phyloP scores from a whole-genome alignment of 2,113 vertebrate genomes.

The Mormoops blainvillei region DNA sequence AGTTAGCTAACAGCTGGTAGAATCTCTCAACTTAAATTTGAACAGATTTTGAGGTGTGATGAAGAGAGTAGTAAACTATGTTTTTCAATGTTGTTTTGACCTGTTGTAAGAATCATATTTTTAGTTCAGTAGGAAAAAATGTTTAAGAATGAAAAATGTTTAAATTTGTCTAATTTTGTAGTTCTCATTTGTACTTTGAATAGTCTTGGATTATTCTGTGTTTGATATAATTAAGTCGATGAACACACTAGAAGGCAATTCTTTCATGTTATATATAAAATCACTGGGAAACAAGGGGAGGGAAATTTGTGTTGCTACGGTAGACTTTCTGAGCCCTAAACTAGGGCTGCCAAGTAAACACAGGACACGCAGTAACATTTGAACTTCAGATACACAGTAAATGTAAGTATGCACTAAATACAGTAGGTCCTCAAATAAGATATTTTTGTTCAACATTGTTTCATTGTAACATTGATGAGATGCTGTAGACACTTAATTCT shows the following conservation, averaged over 20 bases:
- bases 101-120: not conserved
- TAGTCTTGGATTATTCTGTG: not conserved
- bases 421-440: not conserved
- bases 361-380: not conserved
- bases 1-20: not conserved
- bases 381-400: not conserved
- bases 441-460: not conserved
- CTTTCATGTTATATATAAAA: not conserved
- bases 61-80: not conserved
- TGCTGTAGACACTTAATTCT: not conserved
- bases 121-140: not conserved
- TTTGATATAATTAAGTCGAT: slow-evolving; percentile 7
- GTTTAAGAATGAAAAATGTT: not conserved
- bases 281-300: not conserved
- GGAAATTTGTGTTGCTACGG: not conserved
- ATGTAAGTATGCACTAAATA: not conserved
- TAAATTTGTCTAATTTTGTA: not conserved
- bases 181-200: not conserved
- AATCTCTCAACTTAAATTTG: not conserved
- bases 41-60: not conserved
- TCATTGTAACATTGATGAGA: not conserved
- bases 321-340: not conserved
- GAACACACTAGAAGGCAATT: not conserved
- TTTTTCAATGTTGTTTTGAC: slow-evolving; percentile 14
- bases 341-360: not conserved